Conservation (phyloP, 1,140 invertebrate species). For the Thalassaphorura encarpata region DNA sequence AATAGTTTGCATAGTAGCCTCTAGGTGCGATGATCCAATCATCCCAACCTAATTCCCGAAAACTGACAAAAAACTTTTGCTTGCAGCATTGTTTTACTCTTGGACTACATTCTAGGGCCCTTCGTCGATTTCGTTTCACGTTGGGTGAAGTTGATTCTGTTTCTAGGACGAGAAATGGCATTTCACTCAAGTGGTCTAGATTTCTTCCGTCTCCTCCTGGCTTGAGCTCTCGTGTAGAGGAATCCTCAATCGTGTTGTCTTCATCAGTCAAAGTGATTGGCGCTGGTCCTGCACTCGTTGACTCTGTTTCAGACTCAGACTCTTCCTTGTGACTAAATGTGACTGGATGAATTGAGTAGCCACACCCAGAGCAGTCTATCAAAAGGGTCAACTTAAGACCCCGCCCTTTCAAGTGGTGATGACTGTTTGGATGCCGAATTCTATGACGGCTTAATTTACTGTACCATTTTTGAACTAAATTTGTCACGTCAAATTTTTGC, state of each 20-base stretch:
- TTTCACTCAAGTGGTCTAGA: conserved; percentile 27
- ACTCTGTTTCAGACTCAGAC: neutral
- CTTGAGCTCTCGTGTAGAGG: neutral
- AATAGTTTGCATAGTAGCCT: conserved; percentile 85
- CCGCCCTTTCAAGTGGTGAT: conserved; percentile 37
- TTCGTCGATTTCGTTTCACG: conserved; percentile 53
- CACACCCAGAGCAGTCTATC: conserved; percentile 70
- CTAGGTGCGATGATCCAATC: conserved; percentile 33
- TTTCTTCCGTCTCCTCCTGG: neutral
- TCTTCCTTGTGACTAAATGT: conserved; percentile 38
- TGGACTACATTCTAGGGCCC: conserved; percentile 70
- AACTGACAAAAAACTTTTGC: conserved; percentile 80
- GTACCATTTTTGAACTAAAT: conserved; percentile 62
- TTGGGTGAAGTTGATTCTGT: conserved; percentile 53
- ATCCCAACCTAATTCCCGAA: conserved; percentile 82
- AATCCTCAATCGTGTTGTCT: neutral
- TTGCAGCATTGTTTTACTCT: conserved; percentile 73
- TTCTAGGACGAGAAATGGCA: conserved; percentile 63
- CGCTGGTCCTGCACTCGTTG: neutral
- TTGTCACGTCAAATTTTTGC: conserved; percentile 75
- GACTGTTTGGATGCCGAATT: conserved; percentile 22
- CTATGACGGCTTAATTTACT: conserved; percentile 24
- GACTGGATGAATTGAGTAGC: conserved; percentile 46
- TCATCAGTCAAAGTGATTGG: neutral
- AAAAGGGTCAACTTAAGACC: conserved; percentile 57